Percentiles rank a stretch among this genome's conserved stretches.
These are phyloP conservation scores for Ardeotis arabs DNA, from an alignment of 2,113 vertebrate genomes.

Conservation along the genomic window DNA sequence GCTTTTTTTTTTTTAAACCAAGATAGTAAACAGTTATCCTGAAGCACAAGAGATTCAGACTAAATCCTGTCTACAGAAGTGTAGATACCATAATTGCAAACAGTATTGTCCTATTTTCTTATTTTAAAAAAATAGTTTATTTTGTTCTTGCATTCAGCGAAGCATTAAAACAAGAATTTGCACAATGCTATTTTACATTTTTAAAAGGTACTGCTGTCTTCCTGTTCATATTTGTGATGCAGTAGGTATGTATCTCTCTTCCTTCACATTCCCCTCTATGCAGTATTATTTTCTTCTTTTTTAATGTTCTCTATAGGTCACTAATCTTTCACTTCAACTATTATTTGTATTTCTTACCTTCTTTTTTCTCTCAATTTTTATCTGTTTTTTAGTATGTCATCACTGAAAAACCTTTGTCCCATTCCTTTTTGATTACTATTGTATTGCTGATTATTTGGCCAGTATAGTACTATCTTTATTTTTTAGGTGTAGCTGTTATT, in stretches of 20 bases:
- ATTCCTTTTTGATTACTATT: background rate
- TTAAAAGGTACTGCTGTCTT: background rate
- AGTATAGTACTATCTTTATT: background rate
- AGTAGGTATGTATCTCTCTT: background rate
- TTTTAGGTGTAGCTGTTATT: background rate
- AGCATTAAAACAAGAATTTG: background rate
- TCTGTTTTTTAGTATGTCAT: background rate
- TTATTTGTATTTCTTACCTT: background rate
- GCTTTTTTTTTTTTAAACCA: background rate
- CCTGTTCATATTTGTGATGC: background rate
- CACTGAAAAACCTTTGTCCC: background rate
- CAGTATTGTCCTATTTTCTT: background rate
- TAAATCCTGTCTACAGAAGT: background rate
- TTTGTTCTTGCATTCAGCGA: background rate
- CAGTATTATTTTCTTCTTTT: background rate
- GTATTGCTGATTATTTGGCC: background rate
- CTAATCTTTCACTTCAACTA: background rate
- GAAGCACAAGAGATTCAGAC: background rate
- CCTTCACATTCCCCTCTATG: background rate
- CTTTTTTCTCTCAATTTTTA: background rate
- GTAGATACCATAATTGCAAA: background rate
- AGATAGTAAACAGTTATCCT: background rate
- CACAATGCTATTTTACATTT: background rate
- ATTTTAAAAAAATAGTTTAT: background rate
- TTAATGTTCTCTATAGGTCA: background rate